phyloP scores from a whole-genome alignment of 64 coral and sea anemone species.

The Pocillopora verrucosa region DNA sequence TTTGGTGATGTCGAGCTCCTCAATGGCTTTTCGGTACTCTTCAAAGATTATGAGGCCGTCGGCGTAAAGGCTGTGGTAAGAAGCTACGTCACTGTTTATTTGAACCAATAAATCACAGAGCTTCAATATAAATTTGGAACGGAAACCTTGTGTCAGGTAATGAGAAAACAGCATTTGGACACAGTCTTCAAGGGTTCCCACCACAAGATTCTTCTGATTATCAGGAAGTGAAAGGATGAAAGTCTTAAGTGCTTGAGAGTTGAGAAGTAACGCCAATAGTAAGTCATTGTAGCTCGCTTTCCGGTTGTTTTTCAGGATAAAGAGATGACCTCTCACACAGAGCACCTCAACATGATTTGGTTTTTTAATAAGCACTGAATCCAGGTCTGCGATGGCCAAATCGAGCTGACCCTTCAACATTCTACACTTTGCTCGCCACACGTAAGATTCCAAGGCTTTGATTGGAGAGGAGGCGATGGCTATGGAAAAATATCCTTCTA shows the following conservation, averaged over 20 bases:
- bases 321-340: slow-evolving; percentile 49
- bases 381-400: slow-evolving; percentile 58
- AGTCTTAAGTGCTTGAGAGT: slow-evolving; percentile 40
- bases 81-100: slow-evolving; percentile 28
- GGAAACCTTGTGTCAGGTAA: slow-evolving; percentile 54
- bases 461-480: slow-evolving; percentile 67
- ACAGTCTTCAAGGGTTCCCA: slow-evolving; percentile 58
- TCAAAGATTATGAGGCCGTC: slow-evolving; percentile 65
- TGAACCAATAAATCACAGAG: slow-evolving; percentile 68
- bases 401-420: slow-evolving; percentile 37
- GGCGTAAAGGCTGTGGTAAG: slow-evolving; percentile 74
- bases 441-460: slow-evolving; percentile 55
- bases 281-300: slow-evolving; percentile 58
- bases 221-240: slow-evolving; percentile 64
- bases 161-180: slow-evolving; percentile 66
- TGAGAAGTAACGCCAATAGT: slow-evolving; percentile 48
- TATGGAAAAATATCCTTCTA: slow-evolving; percentile 54
- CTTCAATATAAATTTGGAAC: slow-evolving; percentile 60
- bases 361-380: slow-evolving; percentile 42
- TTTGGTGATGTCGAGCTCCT: slow-evolving; percentile 67
- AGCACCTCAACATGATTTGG: slow-evolving; percentile 52
- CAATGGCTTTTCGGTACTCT: slow-evolving; percentile 62
- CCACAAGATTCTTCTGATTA: slow-evolving; percentile 25
- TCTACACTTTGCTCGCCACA: slow-evolving; percentile 50
- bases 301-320: slow-evolving; percentile 15